Base-by-base conservation (phyloP, 2,113 vertebrate genomes). In the Scatophagus argus region DNA sequence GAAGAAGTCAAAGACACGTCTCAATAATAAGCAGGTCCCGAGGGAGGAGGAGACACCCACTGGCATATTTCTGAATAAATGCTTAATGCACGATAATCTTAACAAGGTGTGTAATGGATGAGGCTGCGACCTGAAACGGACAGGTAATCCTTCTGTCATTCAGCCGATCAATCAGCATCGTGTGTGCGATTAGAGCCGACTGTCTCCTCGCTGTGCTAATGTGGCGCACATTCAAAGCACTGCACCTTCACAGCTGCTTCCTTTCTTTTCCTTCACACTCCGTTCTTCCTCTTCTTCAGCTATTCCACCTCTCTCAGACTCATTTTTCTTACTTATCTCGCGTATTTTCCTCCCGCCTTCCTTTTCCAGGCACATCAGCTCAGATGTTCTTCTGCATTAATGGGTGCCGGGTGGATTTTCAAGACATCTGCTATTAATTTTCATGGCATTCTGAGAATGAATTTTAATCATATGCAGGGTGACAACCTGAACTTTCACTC, bases 91-190 rank as follows among this genome's bases (percentile, higher is more conserved):
- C 71, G 10, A 32, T 83, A 71, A 72, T 77, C 74, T 54, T 51
- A 88, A 82, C 75, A 64, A 78, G 69, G 54, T 4, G 13, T 19
- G 0, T 73, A 80, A 84, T 60, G 54, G 71, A 88, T 59, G 82
- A 73, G 55, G 74, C 77, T 64, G 49, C 38, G 44, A 81, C 69
- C 81, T 39, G 51, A 65, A 65, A 17, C 19, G 5, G 80, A 87
- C 84, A 87, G 82, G 77, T 73, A 71, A 88, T 88, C 88, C 70
- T 70, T 86, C 82, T 25, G 55, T 72, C 74, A 59, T 49, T 74
- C 32, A n/a, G 39, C 54, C 67, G 17, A 47, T 87, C 77, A 81
- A 44, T 86, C 71, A 74, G 5, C 68, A 68, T 31, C 51, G 32
- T 21, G 69, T 12, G 77, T 46, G 72, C 2, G 19, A 73, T 52